Conservation (phyloP, 1,140 invertebrate genomes). For the Nebria ingens region DNA sequence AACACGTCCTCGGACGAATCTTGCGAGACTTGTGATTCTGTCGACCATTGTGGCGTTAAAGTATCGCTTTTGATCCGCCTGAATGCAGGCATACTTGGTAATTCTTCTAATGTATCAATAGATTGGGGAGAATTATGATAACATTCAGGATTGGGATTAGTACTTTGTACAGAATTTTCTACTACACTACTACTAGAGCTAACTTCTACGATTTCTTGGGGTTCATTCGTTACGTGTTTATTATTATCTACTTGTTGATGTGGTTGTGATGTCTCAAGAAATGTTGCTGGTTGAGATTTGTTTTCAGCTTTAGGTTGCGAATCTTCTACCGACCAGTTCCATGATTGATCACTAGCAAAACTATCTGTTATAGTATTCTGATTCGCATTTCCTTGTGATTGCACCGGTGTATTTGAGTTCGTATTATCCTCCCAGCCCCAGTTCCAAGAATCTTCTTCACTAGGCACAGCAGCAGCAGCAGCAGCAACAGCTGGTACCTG, state of each 20-base stretch:
- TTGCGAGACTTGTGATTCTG: constrained; percentile 48
- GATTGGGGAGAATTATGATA: neutral
- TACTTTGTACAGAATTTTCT: constrained; percentile 8
- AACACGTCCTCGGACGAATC: constrained; percentile 44
- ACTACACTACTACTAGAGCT: too few species aligned
- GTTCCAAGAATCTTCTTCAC: constrained; percentile 23
- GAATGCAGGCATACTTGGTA: neutral
- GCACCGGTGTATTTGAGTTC: constrained; percentile 28
- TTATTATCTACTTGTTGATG: neutral
- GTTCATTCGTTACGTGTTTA: neutral
- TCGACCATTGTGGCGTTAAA: constrained; percentile 47
- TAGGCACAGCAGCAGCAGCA: neutral
- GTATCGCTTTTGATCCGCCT: constrained; percentile 27
- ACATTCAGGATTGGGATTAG: neutral
- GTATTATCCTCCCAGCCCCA: constrained; percentile 34
- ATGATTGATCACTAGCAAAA: constrained; percentile 34
- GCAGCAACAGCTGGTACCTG: too few species aligned
- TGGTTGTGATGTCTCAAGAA: too few species aligned
- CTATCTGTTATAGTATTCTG: constrained; percentile 25
- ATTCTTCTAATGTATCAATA: neutral
- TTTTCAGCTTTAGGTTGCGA: too few species aligned
- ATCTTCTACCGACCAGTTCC: constrained; percentile 32
- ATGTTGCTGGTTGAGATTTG: too few species aligned
- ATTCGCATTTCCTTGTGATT: constrained; percentile 12
- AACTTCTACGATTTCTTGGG: constrained; percentile 8